Percentiles rank a stretch among this genome's conserved stretches.
phyloP scores from a whole-genome alignment of 2,797 vertebrate species.

The Tamandua tetradactyla region DNA sequence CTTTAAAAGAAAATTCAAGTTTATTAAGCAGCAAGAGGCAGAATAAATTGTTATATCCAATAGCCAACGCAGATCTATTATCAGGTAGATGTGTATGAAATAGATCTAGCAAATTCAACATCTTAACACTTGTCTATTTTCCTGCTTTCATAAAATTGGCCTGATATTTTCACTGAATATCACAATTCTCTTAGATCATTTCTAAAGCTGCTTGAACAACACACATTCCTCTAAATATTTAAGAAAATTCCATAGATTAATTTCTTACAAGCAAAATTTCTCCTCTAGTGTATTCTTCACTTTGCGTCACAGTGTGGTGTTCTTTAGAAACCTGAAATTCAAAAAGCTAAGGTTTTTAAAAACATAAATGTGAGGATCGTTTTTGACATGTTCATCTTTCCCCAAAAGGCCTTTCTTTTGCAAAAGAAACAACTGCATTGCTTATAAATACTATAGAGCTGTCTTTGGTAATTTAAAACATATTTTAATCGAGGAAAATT shows the following conservation, averaged over 20 bases:
- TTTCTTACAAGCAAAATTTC: constrained; percentile 28
- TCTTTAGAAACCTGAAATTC: not conserved
- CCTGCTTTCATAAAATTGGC: not conserved
- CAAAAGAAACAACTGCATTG: not conserved
- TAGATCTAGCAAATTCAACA: not conserved
- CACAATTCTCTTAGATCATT: constrained; percentile 17
- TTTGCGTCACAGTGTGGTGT: not conserved
- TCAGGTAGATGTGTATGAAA: not conserved
- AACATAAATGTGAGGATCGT: not conserved
- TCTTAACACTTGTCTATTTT: not conserved
- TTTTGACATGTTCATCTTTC: not conserved
- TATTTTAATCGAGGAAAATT: constrained; percentile 40
- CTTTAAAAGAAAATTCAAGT: constrained; percentile 31
- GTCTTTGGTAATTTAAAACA: not conserved
- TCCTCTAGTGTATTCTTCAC: not conserved
- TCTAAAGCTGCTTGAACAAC: constrained; percentile 2
- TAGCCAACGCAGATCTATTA: not conserved
- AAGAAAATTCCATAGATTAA: constrained; percentile 30
- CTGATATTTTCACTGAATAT: not conserved
- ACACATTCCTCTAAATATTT: not conserved
- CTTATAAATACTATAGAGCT: not conserved
- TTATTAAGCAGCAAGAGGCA: not conserved
- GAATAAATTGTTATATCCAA: not conserved
- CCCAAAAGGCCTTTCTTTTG: not conserved
- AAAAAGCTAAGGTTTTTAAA: not conserved